These are phyloP conservation scores for Lepus americanus DNA, from an alignment of 2,113 vertebrate species.

Conservation along the genomic window DNA sequence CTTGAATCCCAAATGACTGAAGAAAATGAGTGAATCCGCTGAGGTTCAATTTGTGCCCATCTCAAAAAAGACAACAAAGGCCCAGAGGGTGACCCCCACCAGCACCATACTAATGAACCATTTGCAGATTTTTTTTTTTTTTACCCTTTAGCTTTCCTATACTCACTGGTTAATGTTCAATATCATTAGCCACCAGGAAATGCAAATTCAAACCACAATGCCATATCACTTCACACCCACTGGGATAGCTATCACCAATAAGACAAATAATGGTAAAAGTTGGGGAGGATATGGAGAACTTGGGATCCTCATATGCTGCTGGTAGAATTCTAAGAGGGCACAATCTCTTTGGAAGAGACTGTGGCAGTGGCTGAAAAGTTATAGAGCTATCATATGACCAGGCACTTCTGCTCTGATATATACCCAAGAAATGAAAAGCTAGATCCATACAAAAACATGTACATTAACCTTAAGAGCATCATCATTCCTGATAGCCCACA, in stretches of 20 bases:
- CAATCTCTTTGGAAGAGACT: not conserved
- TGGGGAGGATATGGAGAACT: not conserved
- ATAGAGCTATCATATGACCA: not conserved
- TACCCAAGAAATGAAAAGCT: not conserved
- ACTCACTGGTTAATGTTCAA: slow-evolving; percentile 6
- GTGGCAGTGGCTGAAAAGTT: not conserved
- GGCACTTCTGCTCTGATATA: not conserved
- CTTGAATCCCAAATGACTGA: not conserved
- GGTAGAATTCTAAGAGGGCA: not conserved
- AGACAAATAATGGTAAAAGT: not conserved
- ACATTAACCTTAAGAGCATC: not conserved
- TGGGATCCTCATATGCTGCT: not conserved
- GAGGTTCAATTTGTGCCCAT: not conserved
- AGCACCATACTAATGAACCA: not conserved
- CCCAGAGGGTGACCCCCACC: not conserved
- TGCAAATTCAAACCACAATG: not conserved
- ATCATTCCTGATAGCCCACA: not conserved
- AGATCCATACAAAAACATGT: not conserved
- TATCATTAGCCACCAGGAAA: not conserved
- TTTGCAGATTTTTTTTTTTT: not conserved
- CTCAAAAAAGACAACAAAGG: not conserved
- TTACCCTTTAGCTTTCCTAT: not conserved
- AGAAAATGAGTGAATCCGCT: not conserved
- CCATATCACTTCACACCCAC: not conserved
- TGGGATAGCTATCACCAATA: not conserved